Evolutionary conservation across 2,797 vertebrate species (phyloP), one percentile per base, ranked within the genome.

Genomic region (Cyprinella venusta): DNA sequence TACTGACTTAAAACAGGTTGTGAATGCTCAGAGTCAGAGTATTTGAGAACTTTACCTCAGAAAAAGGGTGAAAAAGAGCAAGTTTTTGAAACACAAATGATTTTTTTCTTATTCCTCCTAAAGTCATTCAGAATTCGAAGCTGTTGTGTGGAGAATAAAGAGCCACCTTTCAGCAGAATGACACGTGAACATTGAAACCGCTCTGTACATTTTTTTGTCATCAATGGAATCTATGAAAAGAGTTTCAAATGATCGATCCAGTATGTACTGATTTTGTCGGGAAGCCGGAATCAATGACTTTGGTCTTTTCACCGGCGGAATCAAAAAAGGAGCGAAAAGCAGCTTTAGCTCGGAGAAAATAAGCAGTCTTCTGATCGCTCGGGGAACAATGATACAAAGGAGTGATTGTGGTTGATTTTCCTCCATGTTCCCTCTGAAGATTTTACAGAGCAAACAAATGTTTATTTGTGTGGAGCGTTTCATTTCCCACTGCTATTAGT

Each of bases 251-350:
- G 76, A 69, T 89, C 81, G 85, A 90, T 90, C 79, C 83, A 38
- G 88, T 59, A 85, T 74, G 52, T 56, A 16, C 54, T 67, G 59
- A 71, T 75, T 88, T 85, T 83, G 65, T 79, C 54, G 78, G 61
- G 78, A 90, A 86, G 78, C 75, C 88, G 81, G 84, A 88, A 91
- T 89, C 80, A 86, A 88, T 88, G 83, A 45, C 81, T 85, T 86
- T 88, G 87, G 79, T 50, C 78, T 72, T 45, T 80, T 84, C 21
- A 79, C 84, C 82, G 78, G 80, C 54, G 67, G 67, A 65, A 82
- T 88, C n/a, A 85, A 83, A 81, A 82, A 76, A 75, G n/a, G 21
- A 54, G 50, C 83, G 88, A 82, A 88, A 84, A 84, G 67, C 71
- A 82, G 86, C 61, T 70, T 85, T 80, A 87, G 82, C 84, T 88